Evolutionary conservation across 2,888 invertebrate species (phyloP), one percentile per base, ranked within the genome.

Genomic region (Lymantria dispar): DNA sequence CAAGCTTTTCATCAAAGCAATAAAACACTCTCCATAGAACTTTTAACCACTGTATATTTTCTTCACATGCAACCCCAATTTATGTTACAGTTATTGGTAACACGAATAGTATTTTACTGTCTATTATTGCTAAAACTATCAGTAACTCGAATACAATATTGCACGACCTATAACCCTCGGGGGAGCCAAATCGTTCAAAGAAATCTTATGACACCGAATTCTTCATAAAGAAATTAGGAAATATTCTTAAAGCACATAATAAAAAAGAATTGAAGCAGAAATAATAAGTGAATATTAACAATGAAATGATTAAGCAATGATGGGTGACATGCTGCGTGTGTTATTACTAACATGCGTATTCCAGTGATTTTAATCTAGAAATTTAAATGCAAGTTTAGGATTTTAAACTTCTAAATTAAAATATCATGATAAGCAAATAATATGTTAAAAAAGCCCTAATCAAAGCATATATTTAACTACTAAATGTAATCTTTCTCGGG

Each of bases 151-250:
- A 60, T 70, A 62, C 10, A 45, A 48, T 49, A 40, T 39, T 70
- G 75, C 73, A 77, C 74, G 78, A 84, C 85, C 85, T 86, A 85
- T 76, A 73, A 82, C 85, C 83, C 83, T 76, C 80, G 31, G 66
- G 87, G 84, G 91, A 84, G 91, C 87, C 91, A 90, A 90, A 80
- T 81, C 68, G 69, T 76, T 40, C 13, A 12, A 40, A 70, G 69
- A 76, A 74, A 76, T 76, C 72, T 74, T 70, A 72, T 78, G 81
- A 90, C 88, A 91, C 89, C 90, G 84, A 85, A 88, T 87, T 84
- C 89, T 91, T 90, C 87, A 76, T 74, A 10, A 64, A 70, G 57
- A 68, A 72, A 68, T 76, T 68, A 78, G 59, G 75, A 77, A 76
- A 68, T 68, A 65, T 70, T 22, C 71, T 62, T 71, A 72, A 84